Conservation (phyloP, 2,797 vertebrate species). For the Ciconia nigra region DNA sequence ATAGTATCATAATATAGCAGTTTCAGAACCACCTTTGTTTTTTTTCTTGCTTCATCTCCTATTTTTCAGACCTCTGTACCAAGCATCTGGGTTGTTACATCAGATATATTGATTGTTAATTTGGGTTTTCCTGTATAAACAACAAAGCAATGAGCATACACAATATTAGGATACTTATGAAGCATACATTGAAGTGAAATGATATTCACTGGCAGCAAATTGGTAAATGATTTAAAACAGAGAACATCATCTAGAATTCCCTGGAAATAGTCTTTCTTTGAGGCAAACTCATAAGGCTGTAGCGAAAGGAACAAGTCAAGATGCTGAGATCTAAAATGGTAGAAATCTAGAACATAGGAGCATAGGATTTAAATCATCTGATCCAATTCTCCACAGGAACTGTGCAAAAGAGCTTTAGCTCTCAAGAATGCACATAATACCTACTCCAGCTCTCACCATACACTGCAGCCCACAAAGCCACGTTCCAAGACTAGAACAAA, state of each 20-base stretch:
- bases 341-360: neutral
- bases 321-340: neutral
- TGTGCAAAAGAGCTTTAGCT: neutral
- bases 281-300: neutral
- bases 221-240: neutral
- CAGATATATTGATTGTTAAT: neutral
- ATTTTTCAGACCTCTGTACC: neutral
- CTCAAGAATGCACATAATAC: neutral
- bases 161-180: neutral
- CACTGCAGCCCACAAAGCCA: neutral
- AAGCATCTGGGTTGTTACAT: neutral
- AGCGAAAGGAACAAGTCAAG: neutral
- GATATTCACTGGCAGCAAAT: neutral
- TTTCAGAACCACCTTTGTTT: neutral
- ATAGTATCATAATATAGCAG: neutral
- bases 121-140: neutral
- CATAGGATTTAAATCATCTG: neutral
- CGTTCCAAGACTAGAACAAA: neutral
- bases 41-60: neutral
- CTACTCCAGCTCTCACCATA: neutral
- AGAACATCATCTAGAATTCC: neutral
- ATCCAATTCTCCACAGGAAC: neutral
- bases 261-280: neutral
- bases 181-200: neutral
- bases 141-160: neutral